These are phyloP conservation scores for Pammene aurita DNA, from an alignment of 2,888 invertebrate genomes.

Conservation along the genomic window DNA sequence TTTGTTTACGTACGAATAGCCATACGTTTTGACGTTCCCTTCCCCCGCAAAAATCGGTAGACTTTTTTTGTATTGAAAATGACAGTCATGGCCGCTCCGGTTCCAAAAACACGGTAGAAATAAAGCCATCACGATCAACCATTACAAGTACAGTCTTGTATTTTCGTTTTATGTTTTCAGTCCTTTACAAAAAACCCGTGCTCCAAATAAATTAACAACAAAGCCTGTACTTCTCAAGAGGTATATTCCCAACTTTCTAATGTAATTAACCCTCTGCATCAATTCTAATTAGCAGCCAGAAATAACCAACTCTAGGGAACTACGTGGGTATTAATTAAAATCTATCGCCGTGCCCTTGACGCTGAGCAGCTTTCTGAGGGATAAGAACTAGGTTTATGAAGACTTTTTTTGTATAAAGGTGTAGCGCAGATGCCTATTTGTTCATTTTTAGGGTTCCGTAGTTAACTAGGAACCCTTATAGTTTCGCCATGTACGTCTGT, in stretches of 20 bases:
- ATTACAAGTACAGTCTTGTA: too few relatives aligned
- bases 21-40: too few relatives aligned
- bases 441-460: too few relatives aligned
- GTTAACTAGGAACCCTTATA: too few relatives aligned
- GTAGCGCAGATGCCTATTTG: background rate
- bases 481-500: too few relatives aligned
- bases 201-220: constrained; percentile 11
- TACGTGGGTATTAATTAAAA: constrained; percentile 29
- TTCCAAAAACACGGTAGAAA: too few relatives aligned
- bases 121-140: too few relatives aligned
- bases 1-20: too few relatives aligned
- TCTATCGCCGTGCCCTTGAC: constrained; percentile 13
- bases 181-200: background rate
- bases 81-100: too few relatives aligned
- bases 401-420: background rate
- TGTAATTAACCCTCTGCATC: constrained; percentile 24
- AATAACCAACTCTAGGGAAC: constrained; percentile 23
- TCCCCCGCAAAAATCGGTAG: too few relatives aligned
- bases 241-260: constrained; percentile 24
- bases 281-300: constrained; percentile 22
- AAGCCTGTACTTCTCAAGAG: constrained; percentile 15
- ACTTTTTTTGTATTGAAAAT: too few relatives aligned
- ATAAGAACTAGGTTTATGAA: constrained; percentile 8
- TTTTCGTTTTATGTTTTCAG: background rate
- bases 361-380: constrained; percentile 9